Base-by-base conservation (phyloP, 2,888 invertebrate genomes). In the Drosophila stalkeri region DNA sequence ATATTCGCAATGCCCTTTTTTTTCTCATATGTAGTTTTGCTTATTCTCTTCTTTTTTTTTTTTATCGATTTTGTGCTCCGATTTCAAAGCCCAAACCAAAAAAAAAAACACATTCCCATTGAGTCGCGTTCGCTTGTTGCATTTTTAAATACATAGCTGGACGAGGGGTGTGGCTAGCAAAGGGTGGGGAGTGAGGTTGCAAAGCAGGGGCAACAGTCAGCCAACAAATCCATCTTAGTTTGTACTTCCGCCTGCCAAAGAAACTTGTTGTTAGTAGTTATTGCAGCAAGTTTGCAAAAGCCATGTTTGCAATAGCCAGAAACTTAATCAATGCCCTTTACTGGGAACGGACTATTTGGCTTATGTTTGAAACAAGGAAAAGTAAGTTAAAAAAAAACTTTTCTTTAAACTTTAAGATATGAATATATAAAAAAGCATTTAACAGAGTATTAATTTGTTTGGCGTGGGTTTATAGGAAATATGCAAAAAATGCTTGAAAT, bases 61-160 rank as follows among this genome's bases (percentile, higher is more conserved):
- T 27, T 5, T 59, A 86, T 85, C 73, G 84, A 85, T 84, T 84
- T 78, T 76, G 60, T 66, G 62, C 35, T 27, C 27, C 60, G 57
- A 46, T 68, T 70, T 62, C 57, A 57, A 72, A 80, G 56, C 55
- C 44, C 16, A 60, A 70, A 46, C 39, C 60, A 68, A 60, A 57
- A 59, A 72, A 71, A 37, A 37, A 49, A 54, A 65, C 2, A 18
- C 11, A 12, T 55, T 70, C 64, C 43, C 62, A 70, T 72, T 66
- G 55, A 69, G 41, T 64, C 27, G 75, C 67, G 77, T 61, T 80
- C 41, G 84, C 84, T 86, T 85, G 84, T 84, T 85, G 84, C 87
- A 85, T 85, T 86, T 85, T 86, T 80, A 85, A 85, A 76, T 80
- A 80, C 27, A 16, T 11, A 3, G 8, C 33, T 14, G 52, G 8